Evolutionary conservation across 2,888 invertebrate genomes (phyloP), one percentile per base, ranked within the genome.

Genomic region (Sminthurides aquaticus): DNA sequence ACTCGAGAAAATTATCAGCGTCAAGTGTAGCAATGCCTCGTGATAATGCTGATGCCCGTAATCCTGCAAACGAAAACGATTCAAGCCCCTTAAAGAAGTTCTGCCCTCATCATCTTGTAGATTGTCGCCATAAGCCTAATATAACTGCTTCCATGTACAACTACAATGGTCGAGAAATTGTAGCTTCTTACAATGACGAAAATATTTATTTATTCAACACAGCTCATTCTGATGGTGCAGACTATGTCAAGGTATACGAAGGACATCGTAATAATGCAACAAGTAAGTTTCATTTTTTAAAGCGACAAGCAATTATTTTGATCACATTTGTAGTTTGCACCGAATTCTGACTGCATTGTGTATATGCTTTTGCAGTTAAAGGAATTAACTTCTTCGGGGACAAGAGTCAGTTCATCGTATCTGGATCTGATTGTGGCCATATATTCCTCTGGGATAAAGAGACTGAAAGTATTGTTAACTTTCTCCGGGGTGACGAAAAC

Each of bases 301-400:
- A 43, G 8, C 18, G 43, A 43, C 18, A 18, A 43, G 18, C 43
- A 43, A 11, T 8, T 43, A 11, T 43, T 11, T 43, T 43, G 43
- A 43, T 43, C 11, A 43, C 8, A 43, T 18, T 43, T 43, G 8
- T 11, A 43, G 8, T 43, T n/a, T n/a, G n/a, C n/a, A n/a, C n/a
- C n/a, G n/a, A n/a, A n/a, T n/a, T n/a, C n/a, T n/a, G n/a, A n/a
- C n/a, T n/a, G n/a, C n/a, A 27, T 26, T 29, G 34, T 34, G 2
- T 63, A 18, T 48, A 8, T 25, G 22, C 57, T 57, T 66, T 78
- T 79, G 24, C 76, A 84, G 86, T 94, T 67, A 96, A 96, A 79
- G 92, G 93, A 0, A 93, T 96, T 0, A 88, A 92, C 75, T 97
- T 91, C 81, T 96, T 91, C 79, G 97, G 97, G 0, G 90, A 93